Evolutionary conservation across 2,888 invertebrate species (phyloP).

Genomic region (Doris montereyensis): DNA sequence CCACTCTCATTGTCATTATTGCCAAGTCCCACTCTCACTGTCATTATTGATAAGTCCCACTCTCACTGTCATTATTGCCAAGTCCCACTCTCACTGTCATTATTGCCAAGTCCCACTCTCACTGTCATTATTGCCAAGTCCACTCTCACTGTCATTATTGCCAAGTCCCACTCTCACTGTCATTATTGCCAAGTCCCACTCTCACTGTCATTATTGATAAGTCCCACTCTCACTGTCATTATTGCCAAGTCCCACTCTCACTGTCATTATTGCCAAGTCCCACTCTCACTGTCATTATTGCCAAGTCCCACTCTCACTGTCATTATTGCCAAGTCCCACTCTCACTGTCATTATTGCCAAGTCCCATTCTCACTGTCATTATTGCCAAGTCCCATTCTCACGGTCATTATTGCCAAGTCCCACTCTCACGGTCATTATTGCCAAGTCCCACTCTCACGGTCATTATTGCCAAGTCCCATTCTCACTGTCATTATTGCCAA

Average conservation of each 20-base stretch:
- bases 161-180: no score
- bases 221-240: background rate
- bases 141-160: background rate
- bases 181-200: no score
- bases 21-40: no score
- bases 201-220: no score
- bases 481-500: no score
- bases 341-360: no score
- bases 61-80: no score
- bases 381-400: background rate
- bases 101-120: background rate
- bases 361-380: background rate
- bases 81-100: background rate
- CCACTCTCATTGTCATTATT: background rate
- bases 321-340: no score
- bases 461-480: no score
- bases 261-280: background rate
- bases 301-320: no score
- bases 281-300: background rate
- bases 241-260: background rate
- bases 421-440: background rate
- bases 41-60: no score
- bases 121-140: background rate
- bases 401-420: background rate
- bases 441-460: no score